A percentile compares a stretch with the other conserved stretches of the same genome.
These are phyloP conservation scores for Ypsolopha scabrella DNA, from an alignment of 2,888 invertebrate species.

Conservation along the genomic window DNA sequence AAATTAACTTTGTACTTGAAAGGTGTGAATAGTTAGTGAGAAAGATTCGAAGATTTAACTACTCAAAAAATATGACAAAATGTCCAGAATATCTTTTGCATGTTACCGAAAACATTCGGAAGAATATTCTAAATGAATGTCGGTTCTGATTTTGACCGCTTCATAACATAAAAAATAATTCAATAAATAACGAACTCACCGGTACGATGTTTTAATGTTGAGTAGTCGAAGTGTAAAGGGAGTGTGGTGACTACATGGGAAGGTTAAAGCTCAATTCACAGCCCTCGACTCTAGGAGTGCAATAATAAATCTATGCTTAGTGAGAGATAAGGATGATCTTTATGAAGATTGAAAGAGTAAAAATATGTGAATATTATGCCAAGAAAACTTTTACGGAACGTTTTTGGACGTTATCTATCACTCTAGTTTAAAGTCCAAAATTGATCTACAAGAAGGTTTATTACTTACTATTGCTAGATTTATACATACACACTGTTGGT, in stretches of 20 bases:
- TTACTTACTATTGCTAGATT: too few relatives aligned
- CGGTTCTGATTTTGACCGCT: too few relatives aligned
- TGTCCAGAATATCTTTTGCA: conserved; percentile 1
- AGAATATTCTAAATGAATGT: too few relatives aligned
- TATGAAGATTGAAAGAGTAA: neutral
- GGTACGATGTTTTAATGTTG: neutral
- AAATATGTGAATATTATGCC: too few relatives aligned
- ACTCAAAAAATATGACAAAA: conserved; percentile 10
- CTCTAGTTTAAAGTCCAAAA: too few relatives aligned
- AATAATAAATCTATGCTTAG: conserved; percentile 21
- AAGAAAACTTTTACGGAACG: too few relatives aligned
- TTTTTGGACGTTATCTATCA: too few relatives aligned
- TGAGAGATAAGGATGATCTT: conserved; percentile 7
- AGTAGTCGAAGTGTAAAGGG: conserved; percentile 5
- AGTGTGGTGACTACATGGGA: conserved; percentile 40
- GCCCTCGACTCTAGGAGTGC: conserved; percentile 60
- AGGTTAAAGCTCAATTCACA: conserved; percentile 68
- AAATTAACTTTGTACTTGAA: conserved; percentile 31
- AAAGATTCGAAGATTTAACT: neutral
- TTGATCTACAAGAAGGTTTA: too few relatives aligned
- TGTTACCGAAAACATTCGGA: too few relatives aligned
- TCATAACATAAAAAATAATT: too few relatives aligned
- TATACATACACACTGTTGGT: too few relatives aligned
- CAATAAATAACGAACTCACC: neutral
- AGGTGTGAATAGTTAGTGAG: conserved; percentile 15